Evolutionary conservation across 2,113 vertebrate species (phyloP), one percentile per base, ranked within the genome.

Genomic region (Forbesichthys agassizii): DNA sequence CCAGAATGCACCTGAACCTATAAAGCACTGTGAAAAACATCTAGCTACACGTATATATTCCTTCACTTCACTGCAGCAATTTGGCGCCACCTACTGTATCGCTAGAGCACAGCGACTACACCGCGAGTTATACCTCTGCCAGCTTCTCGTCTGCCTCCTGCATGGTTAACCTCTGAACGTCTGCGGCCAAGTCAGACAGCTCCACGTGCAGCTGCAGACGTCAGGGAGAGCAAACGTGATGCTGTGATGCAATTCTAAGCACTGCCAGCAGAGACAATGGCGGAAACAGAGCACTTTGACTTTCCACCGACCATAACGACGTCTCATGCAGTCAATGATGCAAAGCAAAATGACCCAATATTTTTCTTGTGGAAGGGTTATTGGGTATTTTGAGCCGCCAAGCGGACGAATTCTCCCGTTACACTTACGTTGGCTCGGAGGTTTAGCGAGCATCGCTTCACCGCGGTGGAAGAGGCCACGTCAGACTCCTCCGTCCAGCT

Each of bases 401-500:
- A 27, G 27, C 27, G 27, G 27, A 27, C 27, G 27, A 27, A 11
- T 58, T 61, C 42, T 36, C 5, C 27, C 12, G 9, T 4, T 12
- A 9, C 1, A 73, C 93, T 9, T 85, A 98, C 97, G 78, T 96
- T 94, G 77, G 93, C 84, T 74, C 82, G 91, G 64, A 94, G 93
- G 66, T 88, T 94, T 84, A 95, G 93, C 0, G 95, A 96, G 75
- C 93, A 93, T 10, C 92, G 91, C 61, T 96, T 94, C 14, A 98
- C 85, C 61, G 96, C 60, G 3, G 93, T 94, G 0, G 94, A 93
- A 0, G 94, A 96, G 64, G 94, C 95, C 64, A 96, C 92, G 48
- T 95, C 95, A 0, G 94, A 95, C 66, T 96, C 96, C 48, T 97
- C 95, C 0, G 93, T 94, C 84, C 93, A 94, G 69, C 94, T 95